Evolutionary conservation across 2,888 invertebrate species (phyloP).

Genomic region (Druceiella hillmani): DNA sequence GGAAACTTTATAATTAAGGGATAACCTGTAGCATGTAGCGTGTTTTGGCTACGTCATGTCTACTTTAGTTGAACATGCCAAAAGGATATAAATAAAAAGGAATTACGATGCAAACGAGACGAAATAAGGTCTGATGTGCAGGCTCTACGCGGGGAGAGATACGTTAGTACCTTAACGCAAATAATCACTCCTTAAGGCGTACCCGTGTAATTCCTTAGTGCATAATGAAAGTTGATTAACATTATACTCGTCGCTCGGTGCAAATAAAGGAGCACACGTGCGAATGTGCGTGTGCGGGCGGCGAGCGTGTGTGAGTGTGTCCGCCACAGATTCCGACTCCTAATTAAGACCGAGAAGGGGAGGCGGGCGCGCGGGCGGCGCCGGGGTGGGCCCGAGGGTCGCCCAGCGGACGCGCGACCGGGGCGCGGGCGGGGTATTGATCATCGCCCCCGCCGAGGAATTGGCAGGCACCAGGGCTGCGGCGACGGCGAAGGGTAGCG

Average conservation of each 20-base stretch:
- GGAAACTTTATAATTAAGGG: no score
- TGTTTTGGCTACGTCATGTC: no score
- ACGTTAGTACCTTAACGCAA: conserved; percentile 43
- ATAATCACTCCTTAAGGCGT: conserved; percentile 52
- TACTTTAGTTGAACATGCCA: no score
- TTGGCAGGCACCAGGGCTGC: conserved; percentile 19
- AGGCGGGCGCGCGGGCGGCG: conserved; percentile 25
- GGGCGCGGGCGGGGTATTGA: conserved; percentile 44
- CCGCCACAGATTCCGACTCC: conserved; percentile 80
- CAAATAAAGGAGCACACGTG: conserved; percentile 10
- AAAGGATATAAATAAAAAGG: no score
- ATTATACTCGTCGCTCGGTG: conserved; percentile 33
- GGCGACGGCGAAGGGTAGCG: conserved; percentile 34
- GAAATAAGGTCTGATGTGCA: no score
- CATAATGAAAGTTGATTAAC: conserved; percentile 56
- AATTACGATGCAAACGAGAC: no score
- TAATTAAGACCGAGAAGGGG: conserved; percentile 73
- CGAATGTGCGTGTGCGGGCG: conserved; percentile 6
- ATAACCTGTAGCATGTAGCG: no score
- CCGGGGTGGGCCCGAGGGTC: conserved; percentile 31
- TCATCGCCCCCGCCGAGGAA: conserved; percentile 51
- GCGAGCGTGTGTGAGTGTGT: conserved; percentile 58
- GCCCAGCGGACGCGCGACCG: conserved; percentile 34
- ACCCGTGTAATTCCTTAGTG: conserved; percentile 54
- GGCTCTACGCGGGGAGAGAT: no score